Base-by-base conservation (phyloP, 2,888 invertebrate genomes). In the Protodeltote pygarga region DNA sequence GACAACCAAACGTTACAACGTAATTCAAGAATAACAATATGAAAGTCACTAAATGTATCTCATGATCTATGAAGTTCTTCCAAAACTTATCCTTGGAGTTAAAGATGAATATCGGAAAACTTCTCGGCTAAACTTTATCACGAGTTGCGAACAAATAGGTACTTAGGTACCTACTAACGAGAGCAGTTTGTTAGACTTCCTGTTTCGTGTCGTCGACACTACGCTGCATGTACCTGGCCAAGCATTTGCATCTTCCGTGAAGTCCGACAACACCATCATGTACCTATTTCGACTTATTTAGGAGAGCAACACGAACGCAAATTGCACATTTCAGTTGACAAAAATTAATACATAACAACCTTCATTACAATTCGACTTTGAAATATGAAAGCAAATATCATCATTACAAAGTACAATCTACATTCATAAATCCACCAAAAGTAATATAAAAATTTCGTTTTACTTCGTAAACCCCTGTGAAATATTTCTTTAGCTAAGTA, bases 21-120 rank as follows among this genome's bases (percentile, higher is more conserved):
- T 68, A 40, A 58, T 54, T 53, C 34, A 61, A 51, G 47, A 51
- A 66, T 58, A 57, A 60, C 57, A 62, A 61, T 49, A 46, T 49
- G 45, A 64, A 63, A 63, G 52, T 65, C 55, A 29, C 63, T 65
- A 58, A 65, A 69, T 50, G 49, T 68, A 69, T 65, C 62, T 53
- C 50, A 55, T 61, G 65, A 73, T 75, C 63, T 70, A 70, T 67
- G 64, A 71, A 71, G 66, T 67, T 63, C 48, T 37, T 28, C 51
- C 35, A 35, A 51, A 69, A 69, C 55, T 72, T 65, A 64, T 65
- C 52, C 63, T 21, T 27, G 32, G 46, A 68, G 71, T 66, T 65
- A 45, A 66, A 68, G 77, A 78, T 78, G 76, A 76, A 78, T 81
- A 81, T 79, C 75, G 62, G 70, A 52, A 67, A 83, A 81, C 72